Evolutionary conservation across 2,113 vertebrate genomes (phyloP).

Genomic region (Prunella himalayana): DNA sequence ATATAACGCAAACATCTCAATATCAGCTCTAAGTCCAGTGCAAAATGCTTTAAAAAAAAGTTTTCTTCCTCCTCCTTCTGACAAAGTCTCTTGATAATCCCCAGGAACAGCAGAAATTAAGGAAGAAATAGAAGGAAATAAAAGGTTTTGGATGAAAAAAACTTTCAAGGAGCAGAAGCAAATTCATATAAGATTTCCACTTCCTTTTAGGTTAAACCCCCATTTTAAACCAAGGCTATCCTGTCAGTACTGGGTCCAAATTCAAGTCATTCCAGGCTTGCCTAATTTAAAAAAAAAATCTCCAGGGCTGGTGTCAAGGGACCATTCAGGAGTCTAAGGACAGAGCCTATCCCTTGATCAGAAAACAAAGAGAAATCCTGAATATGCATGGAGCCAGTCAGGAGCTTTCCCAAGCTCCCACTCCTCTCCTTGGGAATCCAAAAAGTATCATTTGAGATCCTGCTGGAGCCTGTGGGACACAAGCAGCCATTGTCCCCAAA

Average conservation of each 20-base stretch:
- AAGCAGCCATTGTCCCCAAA: background rate
- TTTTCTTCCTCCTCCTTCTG: background rate
- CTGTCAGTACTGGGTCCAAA: background rate
- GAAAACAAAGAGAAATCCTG: slow-evolving; percentile 34
- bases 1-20: background rate
- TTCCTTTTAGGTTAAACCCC: slow-evolving; percentile 1
- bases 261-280: background rate
- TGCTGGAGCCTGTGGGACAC: background rate
- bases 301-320: background rate
- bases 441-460: background rate
- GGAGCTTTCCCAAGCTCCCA: slow-evolving; percentile 26
- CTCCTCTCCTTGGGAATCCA: slow-evolving; percentile 17
- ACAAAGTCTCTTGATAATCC: background rate
- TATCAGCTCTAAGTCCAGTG: background rate
- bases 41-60: background rate
- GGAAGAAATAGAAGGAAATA: background rate
- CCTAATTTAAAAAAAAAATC: background rate
- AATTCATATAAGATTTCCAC: slow-evolving; percentile 2
- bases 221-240: background rate
- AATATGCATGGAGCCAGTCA: slow-evolving; percentile 37
- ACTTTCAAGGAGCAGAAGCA: background rate
- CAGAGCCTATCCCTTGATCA: slow-evolving; percentile 10
- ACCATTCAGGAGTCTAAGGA: background rate
- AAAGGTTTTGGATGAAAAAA: background rate
- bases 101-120: background rate